A percentile compares a stretch with the other conserved stretches of the same genome.
These are phyloP conservation scores for Erythrocebus patas DNA, from an alignment of 2,113 vertebrate species.

Conservation along the genomic window DNA sequence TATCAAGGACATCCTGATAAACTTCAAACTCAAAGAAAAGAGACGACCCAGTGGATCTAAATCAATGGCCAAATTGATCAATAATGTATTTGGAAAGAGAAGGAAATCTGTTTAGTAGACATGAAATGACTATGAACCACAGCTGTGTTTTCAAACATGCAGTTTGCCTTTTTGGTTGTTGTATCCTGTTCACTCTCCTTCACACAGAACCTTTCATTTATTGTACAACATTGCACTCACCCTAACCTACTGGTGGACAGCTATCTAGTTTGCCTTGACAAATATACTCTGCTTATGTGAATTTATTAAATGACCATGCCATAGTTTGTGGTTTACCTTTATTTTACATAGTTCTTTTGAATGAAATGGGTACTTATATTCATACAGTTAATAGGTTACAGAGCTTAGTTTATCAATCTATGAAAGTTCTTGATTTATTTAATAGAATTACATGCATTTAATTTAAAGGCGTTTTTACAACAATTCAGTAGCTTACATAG, in stretches of 20 bases:
- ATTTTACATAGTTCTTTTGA: neutral
- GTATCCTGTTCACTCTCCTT: neutral
- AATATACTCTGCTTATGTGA: neutral
- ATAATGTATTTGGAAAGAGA: slow-evolving; percentile 92
- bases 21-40: slow-evolving; percentile 86
- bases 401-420: neutral
- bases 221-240: neutral
- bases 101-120: slow-evolving; percentile 88
- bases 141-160: neutral
- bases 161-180: neutral
- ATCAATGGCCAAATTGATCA: slow-evolving; percentile 92
- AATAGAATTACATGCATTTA: neutral
- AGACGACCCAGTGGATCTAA: slow-evolving; percentile 90
- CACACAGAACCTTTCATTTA: neutral
- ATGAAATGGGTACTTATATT: neutral
- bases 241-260: neutral
- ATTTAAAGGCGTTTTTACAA: neutral
- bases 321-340: neutral
- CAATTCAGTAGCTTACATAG: neutral
- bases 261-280: neutral
- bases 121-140: slow-evolving; percentile 19
- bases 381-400: neutral
- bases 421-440: neutral
- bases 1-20: slow-evolving; percentile 81
- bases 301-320: neutral